phyloP scores from a whole-genome alignment of 2,797 vertebrate genomes.

The Chelidonichthys spinosus region DNA sequence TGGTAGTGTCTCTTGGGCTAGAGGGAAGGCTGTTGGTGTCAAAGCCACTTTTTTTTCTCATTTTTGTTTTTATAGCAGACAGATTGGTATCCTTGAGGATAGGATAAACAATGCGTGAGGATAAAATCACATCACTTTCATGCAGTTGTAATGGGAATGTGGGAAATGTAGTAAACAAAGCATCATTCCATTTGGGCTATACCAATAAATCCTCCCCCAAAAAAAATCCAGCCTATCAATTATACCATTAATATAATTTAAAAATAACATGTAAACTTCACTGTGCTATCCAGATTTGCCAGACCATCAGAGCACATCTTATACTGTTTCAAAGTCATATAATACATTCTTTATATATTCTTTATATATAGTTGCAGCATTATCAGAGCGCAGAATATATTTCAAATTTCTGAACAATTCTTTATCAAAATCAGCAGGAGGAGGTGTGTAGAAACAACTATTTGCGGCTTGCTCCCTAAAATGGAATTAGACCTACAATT shows the following conservation, averaged over 20 bases:
- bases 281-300: too few species aligned
- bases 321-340: too few species aligned
- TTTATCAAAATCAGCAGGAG: too few species aligned
- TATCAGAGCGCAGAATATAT: too few species aligned
- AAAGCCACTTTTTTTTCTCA: slow-evolving; percentile 14
- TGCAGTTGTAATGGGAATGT: background rate
- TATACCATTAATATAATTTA: background rate
- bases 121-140: slow-evolving; percentile 4
- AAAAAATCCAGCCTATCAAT: background rate
- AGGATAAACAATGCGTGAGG: slow-evolving; percentile 6
- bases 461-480: background rate
- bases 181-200: background rate
- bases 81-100: slow-evolving; percentile 26
- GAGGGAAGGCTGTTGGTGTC: slow-evolving; percentile 13
- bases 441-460: background rate
- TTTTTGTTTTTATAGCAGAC: slow-evolving; percentile 17
- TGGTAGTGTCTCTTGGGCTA: background rate
- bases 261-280: background rate
- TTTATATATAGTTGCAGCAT: too few species aligned
- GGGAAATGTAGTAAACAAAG: background rate
- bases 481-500: background rate
- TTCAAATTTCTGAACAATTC: too few species aligned
- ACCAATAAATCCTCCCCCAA: too few species aligned
- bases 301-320: too few species aligned
- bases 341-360: too few species aligned